Base-by-base conservation (phyloP, 2,113 vertebrate genomes). In the Melanocharis versteri region DNA sequence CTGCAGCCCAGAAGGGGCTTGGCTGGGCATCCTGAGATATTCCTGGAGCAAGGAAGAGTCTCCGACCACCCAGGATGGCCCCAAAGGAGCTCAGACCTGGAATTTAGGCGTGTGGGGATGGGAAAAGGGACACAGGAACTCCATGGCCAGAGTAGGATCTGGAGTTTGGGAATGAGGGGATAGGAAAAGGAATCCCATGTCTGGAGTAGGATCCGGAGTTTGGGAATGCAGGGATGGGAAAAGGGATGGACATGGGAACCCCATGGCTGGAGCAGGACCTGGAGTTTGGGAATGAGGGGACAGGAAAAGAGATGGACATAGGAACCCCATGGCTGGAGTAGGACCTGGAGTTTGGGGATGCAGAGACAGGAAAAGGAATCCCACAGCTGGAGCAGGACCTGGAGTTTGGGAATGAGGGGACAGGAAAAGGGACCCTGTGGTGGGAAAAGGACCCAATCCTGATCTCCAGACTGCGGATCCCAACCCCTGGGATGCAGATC, bases 401-500 rank as follows among this genome's bases (percentile, higher is more conserved):
- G 15, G 50, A 10, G 9, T 51, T 51, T 28, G 9, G 50, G 50
- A 51, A 16, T 7, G 10, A n/a, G 21, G 51, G 42, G 51, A 21
- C 11, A n/a, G 78, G 21, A 39, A 53, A 64, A 35, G 7, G 65
- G 68, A 47, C 37, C 27, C 72, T 40, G 15, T 16, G 42, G 27
- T 15, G 0, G 1, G 8, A 24, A 17, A 3, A 30, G 58, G 31
- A 42, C 3, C 22, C 0, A 1, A 6, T 16, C 17, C 54, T 10
- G 24, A 13, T 13, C 39, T 3, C 40, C 0, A 1, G 39, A 50
- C 7, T 12, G 20, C 54, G 45, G 40, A 31, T 44, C 54, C 61
- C 35, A 61, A 50, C 18, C 28, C 47, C 48, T 23, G n/a, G 39
- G 7, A 31, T 5, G 15, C 70, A 42, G 31, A 23, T 37, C 73